Evolutionary conservation across 2,888 invertebrate species (phyloP), one percentile per base, ranked within the genome.

Genomic region (Tinea trinotella): DNA sequence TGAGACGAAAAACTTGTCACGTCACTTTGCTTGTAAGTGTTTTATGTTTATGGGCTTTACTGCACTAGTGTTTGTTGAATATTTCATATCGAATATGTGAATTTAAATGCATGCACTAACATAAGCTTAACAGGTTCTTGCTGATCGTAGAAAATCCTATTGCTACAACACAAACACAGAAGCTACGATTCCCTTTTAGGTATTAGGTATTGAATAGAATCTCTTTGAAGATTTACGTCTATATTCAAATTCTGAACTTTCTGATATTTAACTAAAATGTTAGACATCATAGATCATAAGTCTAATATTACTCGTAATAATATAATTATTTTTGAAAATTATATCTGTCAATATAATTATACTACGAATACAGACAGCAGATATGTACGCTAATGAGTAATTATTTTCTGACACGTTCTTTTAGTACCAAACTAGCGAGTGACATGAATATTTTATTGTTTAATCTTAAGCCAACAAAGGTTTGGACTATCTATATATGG

Each of bases 401-500:
- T 50, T 50, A 18, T 50, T 50, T 50, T 50, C 22, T 4, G 15
- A 22, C 24, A 50, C 50, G 46, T 46, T 46, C 46, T 46, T 46
- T 4, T 46, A 9, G 24, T 13, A 24, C 50, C 53, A 20, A 60
- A 58, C 30, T 7, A 12, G 10, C 34, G 58, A 61, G 64, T 62
- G 67, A 53, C 56, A 53, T 55, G 71, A 66, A 70, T 72, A 62
- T 57, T 54, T 62, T 61, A 62, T 60, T 54, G 57, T 53, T 52
- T 58, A 59, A 62, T 62, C 60, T 61, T 55, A 44, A 54, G 24
- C 60, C 57, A 63, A 65, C 64, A 65, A 67, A 65, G 62, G 62
- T 62, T 62, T 59, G 55, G 52, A 56, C 36, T 63, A 62, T 61
- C 50, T 24, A 50, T 50, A 24, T 50, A 64, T 54, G 65, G 63